These are phyloP conservation scores for Cynopterus brachyotis DNA, from an alignment of 2,113 vertebrate genomes.

Conservation along the genomic window DNA sequence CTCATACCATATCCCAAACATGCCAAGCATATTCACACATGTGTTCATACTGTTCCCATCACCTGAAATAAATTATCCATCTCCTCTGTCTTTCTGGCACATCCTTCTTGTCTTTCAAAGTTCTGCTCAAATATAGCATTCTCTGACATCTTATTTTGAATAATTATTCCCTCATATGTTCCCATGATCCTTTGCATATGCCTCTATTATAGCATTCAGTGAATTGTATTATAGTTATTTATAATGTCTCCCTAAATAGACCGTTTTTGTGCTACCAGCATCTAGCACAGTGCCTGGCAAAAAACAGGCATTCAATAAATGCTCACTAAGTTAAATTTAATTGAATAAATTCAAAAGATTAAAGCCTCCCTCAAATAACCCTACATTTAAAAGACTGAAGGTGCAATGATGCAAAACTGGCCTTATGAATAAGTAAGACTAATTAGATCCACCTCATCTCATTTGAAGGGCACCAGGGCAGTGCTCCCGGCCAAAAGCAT, in stretches of 20 bases:
- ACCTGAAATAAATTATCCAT: constrained; percentile 20
- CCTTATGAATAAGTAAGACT: neutral
- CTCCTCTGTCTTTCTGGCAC: neutral
- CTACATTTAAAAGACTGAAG: constrained; percentile 44
- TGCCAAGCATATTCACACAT: neutral
- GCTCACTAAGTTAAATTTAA: constrained; percentile 42
- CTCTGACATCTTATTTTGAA: neutral
- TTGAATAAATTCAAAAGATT: constrained; percentile 49
- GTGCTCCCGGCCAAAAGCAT: neutral
- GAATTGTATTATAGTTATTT: constrained; percentile 10
- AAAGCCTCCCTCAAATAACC: constrained; percentile 34
- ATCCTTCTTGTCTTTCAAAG: constrained; percentile 12
- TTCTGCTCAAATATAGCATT: constrained; percentile 24
- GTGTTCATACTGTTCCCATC: neutral
- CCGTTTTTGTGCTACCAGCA: neutral
- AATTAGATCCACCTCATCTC: constrained; percentile 16
- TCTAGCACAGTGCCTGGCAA: constrained; percentile 38
- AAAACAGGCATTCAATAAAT: constrained; percentile 30
- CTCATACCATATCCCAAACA: neutral
- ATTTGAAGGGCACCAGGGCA: neutral
- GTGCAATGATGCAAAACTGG: neutral
- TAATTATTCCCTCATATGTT: neutral
- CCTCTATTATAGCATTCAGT: constrained; percentile 20
- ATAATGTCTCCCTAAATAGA: constrained; percentile 14
- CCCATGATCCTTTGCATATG: neutral